These are phyloP conservation scores for Pentalonia nigronervosa DNA, from an alignment of 1,140 invertebrate species.

Conservation along the genomic window DNA sequence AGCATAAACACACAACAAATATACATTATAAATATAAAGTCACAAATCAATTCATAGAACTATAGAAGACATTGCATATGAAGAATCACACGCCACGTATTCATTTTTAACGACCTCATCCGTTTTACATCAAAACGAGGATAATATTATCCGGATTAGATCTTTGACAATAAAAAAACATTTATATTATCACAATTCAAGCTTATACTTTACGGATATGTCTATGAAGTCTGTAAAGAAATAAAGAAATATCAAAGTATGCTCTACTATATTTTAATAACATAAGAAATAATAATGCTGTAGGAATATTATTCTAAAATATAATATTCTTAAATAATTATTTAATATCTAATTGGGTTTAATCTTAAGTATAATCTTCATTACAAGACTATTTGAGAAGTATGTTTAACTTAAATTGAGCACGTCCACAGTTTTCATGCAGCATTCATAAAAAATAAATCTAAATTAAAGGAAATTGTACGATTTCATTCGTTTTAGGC, in stretches of 20 bases:
- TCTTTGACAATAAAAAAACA: background rate
- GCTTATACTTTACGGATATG: background rate
- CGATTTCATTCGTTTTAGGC: background rate
- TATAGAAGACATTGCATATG: background rate
- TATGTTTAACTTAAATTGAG: background rate
- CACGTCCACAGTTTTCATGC: background rate
- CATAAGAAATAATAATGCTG: background rate
- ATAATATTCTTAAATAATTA: background rate
- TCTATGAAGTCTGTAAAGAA: background rate
- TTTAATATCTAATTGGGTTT: background rate
- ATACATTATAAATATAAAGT: background rate
- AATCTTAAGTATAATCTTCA: background rate
- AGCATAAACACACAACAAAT: background rate
- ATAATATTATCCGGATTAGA: background rate
- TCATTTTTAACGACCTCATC: background rate
- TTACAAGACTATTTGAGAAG: background rate
- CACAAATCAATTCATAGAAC: slow-evolving; percentile 2
- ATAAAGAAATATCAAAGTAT: background rate
- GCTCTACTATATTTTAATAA: background rate
- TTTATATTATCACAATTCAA: background rate
- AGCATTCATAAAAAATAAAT: background rate
- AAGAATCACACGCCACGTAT: background rate
- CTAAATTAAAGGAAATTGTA: slow-evolving; percentile 18
- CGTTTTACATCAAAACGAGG: background rate
- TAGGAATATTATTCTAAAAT: background rate